phyloP scores from a whole-genome alignment of 2,113 vertebrate species.

The Tinamus guttatus region DNA sequence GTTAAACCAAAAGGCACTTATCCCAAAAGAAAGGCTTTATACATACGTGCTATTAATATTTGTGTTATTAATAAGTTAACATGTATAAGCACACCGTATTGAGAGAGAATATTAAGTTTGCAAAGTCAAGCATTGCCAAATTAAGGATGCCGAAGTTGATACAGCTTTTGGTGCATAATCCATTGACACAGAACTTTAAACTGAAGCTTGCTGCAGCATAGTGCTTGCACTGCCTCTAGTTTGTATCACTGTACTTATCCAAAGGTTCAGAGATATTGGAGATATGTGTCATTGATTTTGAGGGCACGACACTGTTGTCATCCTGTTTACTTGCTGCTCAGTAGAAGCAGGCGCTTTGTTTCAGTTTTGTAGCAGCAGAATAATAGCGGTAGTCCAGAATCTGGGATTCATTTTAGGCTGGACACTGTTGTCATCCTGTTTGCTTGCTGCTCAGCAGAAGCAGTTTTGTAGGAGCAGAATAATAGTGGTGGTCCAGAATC shows the following conservation, averaged over 20 bases:
- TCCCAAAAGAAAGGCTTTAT: neutral
- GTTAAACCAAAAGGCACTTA: too few relatives aligned
- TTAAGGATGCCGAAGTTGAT: neutral
- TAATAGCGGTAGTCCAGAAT: accelerated
- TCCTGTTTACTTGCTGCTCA: neutral
- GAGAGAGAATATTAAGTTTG: neutral
- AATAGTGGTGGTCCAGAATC: accelerated
- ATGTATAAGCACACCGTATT: neutral
- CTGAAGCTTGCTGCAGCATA: neutral
- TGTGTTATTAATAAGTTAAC: neutral
- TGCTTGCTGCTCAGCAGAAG: neutral
- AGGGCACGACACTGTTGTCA: neutral
- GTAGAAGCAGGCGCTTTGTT: neutral
- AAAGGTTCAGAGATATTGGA: neutral
- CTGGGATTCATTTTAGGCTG: neutral
- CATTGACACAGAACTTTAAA: neutral
- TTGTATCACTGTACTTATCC: neutral
- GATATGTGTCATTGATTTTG: neutral
- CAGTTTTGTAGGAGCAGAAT: neutral
- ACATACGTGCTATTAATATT: neutral
- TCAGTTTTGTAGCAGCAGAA: neutral
- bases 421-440: neutral
- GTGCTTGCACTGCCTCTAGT: neutral
- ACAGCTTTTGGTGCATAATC: neutral
- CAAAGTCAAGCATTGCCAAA: neutral